Percentiles rank a stretch among this genome's conserved stretches.
Conservation (phyloP, 2,113 vertebrate genomes). For the Misgurnus anguillicaudatus region DNA sequence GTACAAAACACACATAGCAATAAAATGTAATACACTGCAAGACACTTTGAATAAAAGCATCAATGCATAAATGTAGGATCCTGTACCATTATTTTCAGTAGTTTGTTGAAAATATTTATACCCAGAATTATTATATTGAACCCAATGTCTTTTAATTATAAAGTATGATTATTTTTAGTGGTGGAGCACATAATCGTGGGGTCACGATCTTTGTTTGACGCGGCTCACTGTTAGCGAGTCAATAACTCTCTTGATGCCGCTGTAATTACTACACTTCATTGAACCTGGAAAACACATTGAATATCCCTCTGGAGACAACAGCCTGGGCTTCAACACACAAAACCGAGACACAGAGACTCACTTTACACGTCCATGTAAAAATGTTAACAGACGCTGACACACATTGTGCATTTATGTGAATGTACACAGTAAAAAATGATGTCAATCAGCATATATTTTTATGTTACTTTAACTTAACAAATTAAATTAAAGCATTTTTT, state of each 20-base stretch:
- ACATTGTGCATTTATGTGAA: too few species aligned
- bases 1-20: too few species aligned
- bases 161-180: constrained; percentile 8
- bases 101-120: background rate
- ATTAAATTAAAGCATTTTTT: too few species aligned
- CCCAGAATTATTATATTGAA: background rate
- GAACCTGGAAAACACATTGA: constrained; percentile 15
- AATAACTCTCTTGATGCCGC: constrained; percentile 10
- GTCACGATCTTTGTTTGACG: background rate
- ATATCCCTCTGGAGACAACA: constrained; percentile 16
- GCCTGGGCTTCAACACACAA: background rate
- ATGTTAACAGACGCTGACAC: background rate
- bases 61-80: too few species aligned
- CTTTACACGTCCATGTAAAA: background rate
- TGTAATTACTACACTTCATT: constrained; percentile 23
- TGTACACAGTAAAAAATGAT: too few species aligned
- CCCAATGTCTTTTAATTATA: background rate
- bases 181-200: background rate
- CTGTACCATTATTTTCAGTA: background rate
- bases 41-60: too few species aligned
- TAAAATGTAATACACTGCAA: too few species aligned
- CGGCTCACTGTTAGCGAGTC: background rate
- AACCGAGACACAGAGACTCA: background rate
- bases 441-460: too few species aligned
- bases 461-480: too few species aligned